phyloP scores from a whole-genome alignment of 37 sponge, comb jelly and placozoan genomes.

The Cladorhizidae sp. region DNA sequence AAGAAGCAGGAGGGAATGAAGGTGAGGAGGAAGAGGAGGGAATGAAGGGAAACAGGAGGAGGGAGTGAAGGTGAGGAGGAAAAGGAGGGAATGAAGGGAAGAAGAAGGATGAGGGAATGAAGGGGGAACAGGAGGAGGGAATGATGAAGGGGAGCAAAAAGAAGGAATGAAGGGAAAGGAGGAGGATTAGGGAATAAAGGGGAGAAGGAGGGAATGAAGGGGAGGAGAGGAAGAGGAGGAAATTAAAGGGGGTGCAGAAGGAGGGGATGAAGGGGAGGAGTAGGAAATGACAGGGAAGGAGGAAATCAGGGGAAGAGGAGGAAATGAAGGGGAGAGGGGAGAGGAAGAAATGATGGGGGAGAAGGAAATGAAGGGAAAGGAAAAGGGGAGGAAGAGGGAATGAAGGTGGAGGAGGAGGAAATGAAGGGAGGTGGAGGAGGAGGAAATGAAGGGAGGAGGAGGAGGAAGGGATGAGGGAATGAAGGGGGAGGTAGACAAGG shows the following conservation, averaged over 20 bases:
- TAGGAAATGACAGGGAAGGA: no score
- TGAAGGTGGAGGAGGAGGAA: background rate
- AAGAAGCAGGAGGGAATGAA: background rate
- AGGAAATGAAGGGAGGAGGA: no score
- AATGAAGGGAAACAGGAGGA: no score
- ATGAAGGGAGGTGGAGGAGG: background rate
- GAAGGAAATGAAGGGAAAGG: background rate
- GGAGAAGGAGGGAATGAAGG: background rate
- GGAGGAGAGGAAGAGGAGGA: background rate
- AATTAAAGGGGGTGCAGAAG: no score
- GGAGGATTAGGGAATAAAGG: background rate
- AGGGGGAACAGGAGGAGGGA: background rate
- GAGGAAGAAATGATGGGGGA: no score
- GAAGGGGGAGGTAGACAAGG: background rate
- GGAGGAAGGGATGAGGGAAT: background rate
- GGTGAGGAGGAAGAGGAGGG: no score
- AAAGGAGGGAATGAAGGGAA: background rate
- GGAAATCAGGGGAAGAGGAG: background rate
- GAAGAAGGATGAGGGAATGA: background rate
- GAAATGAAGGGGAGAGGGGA: background rate
- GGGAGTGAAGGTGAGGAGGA: background rate
- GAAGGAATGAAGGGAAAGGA: background rate
- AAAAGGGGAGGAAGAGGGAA: background rate
- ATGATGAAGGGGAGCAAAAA: no score
- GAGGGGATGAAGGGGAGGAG: background rate